Conservation (phyloP, 2,113 vertebrate genomes). For the Anoplopoma fimbria region DNA sequence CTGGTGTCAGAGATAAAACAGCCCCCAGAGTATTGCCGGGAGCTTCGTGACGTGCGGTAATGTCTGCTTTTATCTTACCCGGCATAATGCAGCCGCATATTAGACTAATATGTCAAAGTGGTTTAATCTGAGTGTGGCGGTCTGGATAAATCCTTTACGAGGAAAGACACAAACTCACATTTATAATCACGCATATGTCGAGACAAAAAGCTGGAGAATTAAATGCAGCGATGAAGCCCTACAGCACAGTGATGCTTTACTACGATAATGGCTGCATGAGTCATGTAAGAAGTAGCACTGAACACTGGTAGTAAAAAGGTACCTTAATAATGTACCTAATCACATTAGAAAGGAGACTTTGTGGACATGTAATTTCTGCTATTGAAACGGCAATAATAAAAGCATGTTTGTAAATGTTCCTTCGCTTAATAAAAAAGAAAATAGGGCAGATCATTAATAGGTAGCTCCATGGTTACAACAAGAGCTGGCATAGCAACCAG, state of each 20-base stretch:
- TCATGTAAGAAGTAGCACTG: neutral
- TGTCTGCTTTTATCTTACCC: slow-evolving; percentile 44
- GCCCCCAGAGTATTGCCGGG: slow-evolving; percentile 20
- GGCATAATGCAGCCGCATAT: slow-evolving; percentile 21
- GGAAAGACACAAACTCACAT: neutral
- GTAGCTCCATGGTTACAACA: neutral
- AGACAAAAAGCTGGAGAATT: neutral
- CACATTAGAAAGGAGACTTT: neutral
- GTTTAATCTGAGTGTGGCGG: slow-evolving; percentile 3
- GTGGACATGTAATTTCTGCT: neutral
- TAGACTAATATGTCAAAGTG: slow-evolving; percentile 31
- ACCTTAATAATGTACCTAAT: neutral
- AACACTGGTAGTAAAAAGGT: neutral
- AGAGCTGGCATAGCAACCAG: slow-evolving; percentile 9
- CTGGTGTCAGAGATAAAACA: slow-evolving; percentile 67
- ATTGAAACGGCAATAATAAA: slow-evolving; percentile 6
- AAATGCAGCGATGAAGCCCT: slow-evolving; percentile 4
- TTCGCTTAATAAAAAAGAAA: neutral
- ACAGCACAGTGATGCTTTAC: neutral
- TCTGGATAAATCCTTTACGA: neutral
- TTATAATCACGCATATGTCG: neutral
- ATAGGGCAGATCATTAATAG: neutral
- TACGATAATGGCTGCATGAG: neutral
- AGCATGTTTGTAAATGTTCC: slow-evolving; percentile 3
- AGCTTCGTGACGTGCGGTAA: slow-evolving; percentile 44